A percentile compares a stretch with the other conserved stretches of the same genome.
Conservation (phyloP, 2,888 invertebrate species). For the Phymatocera aterrima region DNA sequence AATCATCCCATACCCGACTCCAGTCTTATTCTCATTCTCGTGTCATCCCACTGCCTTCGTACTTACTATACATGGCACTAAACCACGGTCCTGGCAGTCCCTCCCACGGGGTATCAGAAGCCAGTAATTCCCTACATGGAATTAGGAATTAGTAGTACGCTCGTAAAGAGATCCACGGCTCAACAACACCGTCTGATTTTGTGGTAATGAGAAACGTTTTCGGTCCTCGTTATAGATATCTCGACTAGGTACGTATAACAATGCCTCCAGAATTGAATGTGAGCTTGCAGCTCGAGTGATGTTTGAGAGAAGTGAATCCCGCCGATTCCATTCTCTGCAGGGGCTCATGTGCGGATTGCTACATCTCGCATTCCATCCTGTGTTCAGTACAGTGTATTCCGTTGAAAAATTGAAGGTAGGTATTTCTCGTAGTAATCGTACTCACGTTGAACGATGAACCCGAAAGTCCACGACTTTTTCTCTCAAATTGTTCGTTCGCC, state of each 20-base stretch:
- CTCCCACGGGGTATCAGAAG: conserved; percentile 14
- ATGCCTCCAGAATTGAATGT: neutral
- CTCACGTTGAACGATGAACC: neutral
- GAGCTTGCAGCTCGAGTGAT: no score
- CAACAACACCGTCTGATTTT: conserved; percentile 9
- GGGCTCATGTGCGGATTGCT: no score
- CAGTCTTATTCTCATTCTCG: conserved; percentile 22
- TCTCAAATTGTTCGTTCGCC: neutral
- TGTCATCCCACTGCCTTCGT: neutral
- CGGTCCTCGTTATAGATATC: neutral
- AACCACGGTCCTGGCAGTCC: conserved; percentile 8
- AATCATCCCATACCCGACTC: neutral
- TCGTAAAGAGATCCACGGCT: conserved; percentile 28
- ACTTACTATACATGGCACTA: neutral
- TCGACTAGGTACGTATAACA: neutral
- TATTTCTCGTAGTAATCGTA: neutral
- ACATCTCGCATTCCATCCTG: no score
- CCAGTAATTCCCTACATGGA: conserved; percentile 16
- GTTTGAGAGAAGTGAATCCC: no score
- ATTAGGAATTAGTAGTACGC: conserved; percentile 23
- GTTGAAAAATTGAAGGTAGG: no score
- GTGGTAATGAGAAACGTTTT: conserved; percentile 19
- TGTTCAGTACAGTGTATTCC: no score
- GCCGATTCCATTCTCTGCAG: no score
- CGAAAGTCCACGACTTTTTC: neutral